A percentile compares a stretch with the other conserved stretches of the same genome.
These are phyloP conservation scores for Pentamera pediparva DNA, from an alignment of 53 echinoderm and acorn worm species.

Conservation along the genomic window DNA sequence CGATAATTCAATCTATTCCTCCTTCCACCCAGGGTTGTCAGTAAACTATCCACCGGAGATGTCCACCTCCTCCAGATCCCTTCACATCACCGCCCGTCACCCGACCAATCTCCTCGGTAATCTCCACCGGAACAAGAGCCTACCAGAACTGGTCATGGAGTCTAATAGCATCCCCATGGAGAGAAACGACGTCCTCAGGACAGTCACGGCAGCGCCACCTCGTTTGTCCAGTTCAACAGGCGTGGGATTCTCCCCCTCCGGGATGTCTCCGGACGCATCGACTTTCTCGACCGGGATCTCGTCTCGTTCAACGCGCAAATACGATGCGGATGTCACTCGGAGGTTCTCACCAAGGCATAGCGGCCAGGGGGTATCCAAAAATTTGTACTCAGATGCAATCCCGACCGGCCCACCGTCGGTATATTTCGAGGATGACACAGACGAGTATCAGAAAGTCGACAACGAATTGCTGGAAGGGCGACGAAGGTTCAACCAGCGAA, in stretches of 20 bases:
- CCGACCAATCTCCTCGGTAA: not conserved
- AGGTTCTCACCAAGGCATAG: too few species aligned
- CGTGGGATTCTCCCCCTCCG: too few species aligned
- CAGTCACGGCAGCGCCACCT: not conserved
- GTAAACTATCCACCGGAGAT: not conserved
- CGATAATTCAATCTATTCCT: not conserved
- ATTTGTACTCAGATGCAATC: not conserved
- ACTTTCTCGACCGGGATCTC: too few species aligned
- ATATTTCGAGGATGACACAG: not conserved
- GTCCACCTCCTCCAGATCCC: conserved; percentile 1
- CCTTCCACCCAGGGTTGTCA: not conserved
- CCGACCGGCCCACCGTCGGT: not conserved
- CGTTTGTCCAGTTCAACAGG: too few species aligned
- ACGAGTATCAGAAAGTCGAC: not conserved
- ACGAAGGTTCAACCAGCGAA: too few species aligned
- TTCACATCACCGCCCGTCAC: not conserved
- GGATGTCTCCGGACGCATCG: too few species aligned
- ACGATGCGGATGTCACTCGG: too few species aligned
- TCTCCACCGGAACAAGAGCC: conserved; percentile 13
- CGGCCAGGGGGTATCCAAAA: too few species aligned
- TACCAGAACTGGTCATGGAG: conserved; percentile 10
- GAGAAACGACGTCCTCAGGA: not conserved
- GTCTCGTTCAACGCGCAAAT: too few species aligned
- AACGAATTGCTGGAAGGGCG: not conserved
- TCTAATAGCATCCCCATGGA: conserved; percentile 3